Evolutionary conservation across 2,888 invertebrate genomes (phyloP), one percentile per base, ranked within the genome.

Genomic region (Nysson spinosus): DNA sequence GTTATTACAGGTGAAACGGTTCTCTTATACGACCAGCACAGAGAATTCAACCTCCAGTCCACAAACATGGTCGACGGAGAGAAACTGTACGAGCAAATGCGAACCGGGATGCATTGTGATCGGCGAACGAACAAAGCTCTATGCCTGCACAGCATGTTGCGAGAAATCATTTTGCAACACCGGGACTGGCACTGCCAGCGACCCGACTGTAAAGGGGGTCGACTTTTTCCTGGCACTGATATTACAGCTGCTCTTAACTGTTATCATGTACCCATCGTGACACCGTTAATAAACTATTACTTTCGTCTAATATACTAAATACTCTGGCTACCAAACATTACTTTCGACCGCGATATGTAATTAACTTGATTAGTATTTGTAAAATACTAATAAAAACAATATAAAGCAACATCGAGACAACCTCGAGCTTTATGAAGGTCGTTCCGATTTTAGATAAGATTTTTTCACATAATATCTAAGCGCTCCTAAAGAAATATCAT

Each of bases 41-140:
- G 95, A 95, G 82, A 95, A 95, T 83, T 89, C 91, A 19, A 92
- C 92, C 0, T 93, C 94, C 0, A 91, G 91, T 6, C 93, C 93
- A 0, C 89, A 88, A 44, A 91, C 95, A 90, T 96, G 96, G 95
- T 92, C 95, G 0, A 83, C 96, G 56, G 94, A 95, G 84, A 89
- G 96, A 7, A 94, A 94, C 83, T 96, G 96, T 83, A 91, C 94
- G 0, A 92, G 92, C 77, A 93, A 92, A 80, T 96, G 96, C 87
- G 95, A 96, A 76, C 92, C 95, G 0, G 96, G 95, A 7, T 96
- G 96, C 87, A 95, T 96, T 79, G 91, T 96, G 44, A 95, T 96
- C 71, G 96, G 96, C 0, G 96, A 96, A 84, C 89, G 96, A 43
- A 96, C 95, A 3, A 96, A 96, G 83, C 88, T 96, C 0, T 94